phyloP scores from a whole-genome alignment of 1,140 invertebrate genomes.

The Zaprionus ornatus region DNA sequence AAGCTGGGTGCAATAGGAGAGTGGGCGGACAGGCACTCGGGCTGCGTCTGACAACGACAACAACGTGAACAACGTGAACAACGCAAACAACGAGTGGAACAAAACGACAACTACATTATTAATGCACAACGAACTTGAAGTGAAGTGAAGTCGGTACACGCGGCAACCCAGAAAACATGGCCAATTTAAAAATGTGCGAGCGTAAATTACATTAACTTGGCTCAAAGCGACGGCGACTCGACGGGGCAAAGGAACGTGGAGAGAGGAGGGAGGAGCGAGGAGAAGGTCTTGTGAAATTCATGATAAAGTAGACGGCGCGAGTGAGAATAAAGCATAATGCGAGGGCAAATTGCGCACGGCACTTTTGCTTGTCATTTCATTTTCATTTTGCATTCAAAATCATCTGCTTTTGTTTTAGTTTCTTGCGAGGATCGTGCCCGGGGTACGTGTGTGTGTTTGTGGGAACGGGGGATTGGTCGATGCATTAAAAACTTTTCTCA shows the following conservation, averaged over 20 bases:
- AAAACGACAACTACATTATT: conserved; percentile 77
- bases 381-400: conserved; percentile 68
- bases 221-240: conserved; percentile 3
- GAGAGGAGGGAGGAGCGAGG: neutral
- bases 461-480: conserved; percentile 1
- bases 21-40: neutral
- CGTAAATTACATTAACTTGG: conserved; percentile 64
- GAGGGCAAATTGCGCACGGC: conserved; percentile 55
- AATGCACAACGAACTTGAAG: conserved; percentile 79
- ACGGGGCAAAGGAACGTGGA: conserved; percentile 10
- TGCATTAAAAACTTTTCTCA: conserved; percentile 68
- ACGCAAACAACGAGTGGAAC: conserved; percentile 21
- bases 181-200: conserved; percentile 57
- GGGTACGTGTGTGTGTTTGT: conserved; percentile 1
- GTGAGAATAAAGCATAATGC: conserved; percentile 41
- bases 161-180: conserved; percentile 71
- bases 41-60: conserved; percentile 7
- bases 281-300: conserved; percentile 3
- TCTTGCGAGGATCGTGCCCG: neutral
- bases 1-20: neutral
- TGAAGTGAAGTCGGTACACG: conserved; percentile 49
- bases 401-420: conserved; percentile 36
- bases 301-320: conserved; percentile 31
- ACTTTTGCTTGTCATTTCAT: conserved; percentile 50
- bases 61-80: conserved; percentile 3